Evolutionary conservation across 2,113 vertebrate species (phyloP).

Genomic region (Gasterosteus aculeatus): DNA sequence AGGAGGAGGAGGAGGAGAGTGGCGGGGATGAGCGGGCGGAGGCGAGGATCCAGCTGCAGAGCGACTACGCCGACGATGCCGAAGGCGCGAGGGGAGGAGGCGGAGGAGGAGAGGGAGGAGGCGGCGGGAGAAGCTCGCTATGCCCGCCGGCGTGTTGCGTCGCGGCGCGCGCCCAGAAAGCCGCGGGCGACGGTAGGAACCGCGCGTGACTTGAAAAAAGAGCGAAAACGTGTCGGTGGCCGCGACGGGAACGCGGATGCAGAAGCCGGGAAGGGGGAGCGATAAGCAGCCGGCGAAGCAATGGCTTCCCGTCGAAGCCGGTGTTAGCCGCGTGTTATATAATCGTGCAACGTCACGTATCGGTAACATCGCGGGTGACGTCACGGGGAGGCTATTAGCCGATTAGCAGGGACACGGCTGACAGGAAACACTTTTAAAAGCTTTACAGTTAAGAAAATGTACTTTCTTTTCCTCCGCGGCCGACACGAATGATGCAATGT

Average conservation of each 20-base stretch:
- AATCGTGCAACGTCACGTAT: slow-evolving; percentile 40
- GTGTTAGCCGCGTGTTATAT: slow-evolving; percentile 21
- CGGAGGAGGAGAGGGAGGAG: slow-evolving; percentile 6
- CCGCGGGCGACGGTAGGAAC: slow-evolving; percentile 46
- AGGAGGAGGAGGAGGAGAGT: neutral
- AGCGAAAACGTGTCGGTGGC: neutral
- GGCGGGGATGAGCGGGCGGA: slow-evolving; percentile 39
- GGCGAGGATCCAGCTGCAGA: slow-evolving; percentile 49
- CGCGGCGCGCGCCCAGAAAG: slow-evolving; percentile 21
- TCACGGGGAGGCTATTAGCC: slow-evolving; percentile 48
- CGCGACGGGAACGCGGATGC: neutral
- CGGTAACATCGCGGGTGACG: neutral
- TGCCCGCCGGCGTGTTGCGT: slow-evolving; percentile 56
- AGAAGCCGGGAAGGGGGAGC: too few relatives aligned
- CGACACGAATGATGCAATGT: neutral
- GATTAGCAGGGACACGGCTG: neutral
- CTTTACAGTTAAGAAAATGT: neutral
- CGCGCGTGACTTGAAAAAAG: neutral
- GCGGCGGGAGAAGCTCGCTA: slow-evolving; percentile 9
- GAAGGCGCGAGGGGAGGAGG: neutral
- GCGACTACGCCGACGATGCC: neutral
- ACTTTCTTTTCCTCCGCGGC: neutral
- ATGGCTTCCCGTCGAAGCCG: slow-evolving; percentile 12
- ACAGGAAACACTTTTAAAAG: neutral
- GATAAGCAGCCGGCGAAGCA: neutral